Conservation (phyloP, 2,113 vertebrate genomes). For the Tympanuchus pallidicinctus region DNA sequence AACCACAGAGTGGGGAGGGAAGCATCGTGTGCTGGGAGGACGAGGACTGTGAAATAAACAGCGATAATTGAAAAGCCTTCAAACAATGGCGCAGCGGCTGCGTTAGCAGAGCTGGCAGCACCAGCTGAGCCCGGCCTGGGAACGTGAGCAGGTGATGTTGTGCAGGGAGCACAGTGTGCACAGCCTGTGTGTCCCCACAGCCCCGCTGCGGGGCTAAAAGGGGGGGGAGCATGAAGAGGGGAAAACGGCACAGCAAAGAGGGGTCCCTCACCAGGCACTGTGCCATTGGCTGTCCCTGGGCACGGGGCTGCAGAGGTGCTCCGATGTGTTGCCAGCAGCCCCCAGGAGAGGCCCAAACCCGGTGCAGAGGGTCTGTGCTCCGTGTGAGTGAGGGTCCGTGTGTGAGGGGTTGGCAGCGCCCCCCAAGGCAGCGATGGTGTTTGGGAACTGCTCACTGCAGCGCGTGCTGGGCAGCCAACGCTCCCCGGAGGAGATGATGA, state of each 20-base stretch:
- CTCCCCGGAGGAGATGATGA: not conserved
- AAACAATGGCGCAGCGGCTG: not conserved
- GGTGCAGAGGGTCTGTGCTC: fast-evolving
- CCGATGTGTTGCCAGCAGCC: no score
- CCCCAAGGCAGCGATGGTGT: not conserved
- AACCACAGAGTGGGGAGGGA: not conserved
- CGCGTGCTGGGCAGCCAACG: not conserved
- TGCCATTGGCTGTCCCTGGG: no score
- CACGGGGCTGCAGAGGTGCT: not conserved
- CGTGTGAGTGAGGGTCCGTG: fast-evolving
- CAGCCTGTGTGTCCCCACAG: not conserved
- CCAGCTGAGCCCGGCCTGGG: not conserved
- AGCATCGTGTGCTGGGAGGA: not conserved
- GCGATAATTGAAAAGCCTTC: not conserved
- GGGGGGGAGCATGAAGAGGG: not conserved
- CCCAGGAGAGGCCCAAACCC: no score
- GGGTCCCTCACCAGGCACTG: no score
- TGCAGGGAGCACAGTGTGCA: fast-evolving
- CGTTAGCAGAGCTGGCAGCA: not conserved
- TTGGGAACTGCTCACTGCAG: not conserved
- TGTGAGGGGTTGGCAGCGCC: no score
- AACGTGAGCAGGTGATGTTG: not conserved
- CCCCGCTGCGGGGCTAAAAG: not conserved
- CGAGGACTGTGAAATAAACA: not conserved
- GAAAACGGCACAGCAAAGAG: fast-evolving